Conservation (phyloP, 2,797 vertebrate species). For the Mallotus villosus region DNA sequence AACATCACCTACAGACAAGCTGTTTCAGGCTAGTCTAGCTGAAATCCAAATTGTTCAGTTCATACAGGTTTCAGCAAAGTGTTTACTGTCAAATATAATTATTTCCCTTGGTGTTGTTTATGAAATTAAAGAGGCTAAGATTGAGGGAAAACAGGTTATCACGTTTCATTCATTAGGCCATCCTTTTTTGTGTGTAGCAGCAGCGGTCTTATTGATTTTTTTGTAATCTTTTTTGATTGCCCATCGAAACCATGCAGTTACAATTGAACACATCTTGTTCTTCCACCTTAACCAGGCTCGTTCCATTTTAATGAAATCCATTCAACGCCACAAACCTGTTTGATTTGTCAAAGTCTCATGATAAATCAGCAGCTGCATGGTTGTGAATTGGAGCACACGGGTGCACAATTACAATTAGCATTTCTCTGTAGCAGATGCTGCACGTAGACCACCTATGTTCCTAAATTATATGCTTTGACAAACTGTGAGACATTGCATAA, state of each 20-base stretch:
- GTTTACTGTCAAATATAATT: neutral
- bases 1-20: no score
- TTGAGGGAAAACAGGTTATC: neutral
- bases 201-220: neutral
- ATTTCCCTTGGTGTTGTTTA: neutral
- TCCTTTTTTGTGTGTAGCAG: neutral
- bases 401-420: neutral
- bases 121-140: neutral
- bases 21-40: neutral
- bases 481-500: neutral
- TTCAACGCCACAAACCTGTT: neutral
- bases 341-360: slow-evolving; percentile 1
- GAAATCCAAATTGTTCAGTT: neutral
- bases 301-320: neutral
- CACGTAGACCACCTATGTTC: neutral
- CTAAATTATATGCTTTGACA: neutral
- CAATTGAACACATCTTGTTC: neutral
- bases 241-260: neutral
- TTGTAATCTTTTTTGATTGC: neutral
- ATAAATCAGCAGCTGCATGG: neutral
- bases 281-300: neutral
- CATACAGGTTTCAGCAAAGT: neutral
- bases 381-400: neutral
- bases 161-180: neutral
- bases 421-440: neutral